Evolutionary conservation across 2,888 invertebrate genomes (phyloP).

Genomic region (Caradrina kadenii): DNA sequence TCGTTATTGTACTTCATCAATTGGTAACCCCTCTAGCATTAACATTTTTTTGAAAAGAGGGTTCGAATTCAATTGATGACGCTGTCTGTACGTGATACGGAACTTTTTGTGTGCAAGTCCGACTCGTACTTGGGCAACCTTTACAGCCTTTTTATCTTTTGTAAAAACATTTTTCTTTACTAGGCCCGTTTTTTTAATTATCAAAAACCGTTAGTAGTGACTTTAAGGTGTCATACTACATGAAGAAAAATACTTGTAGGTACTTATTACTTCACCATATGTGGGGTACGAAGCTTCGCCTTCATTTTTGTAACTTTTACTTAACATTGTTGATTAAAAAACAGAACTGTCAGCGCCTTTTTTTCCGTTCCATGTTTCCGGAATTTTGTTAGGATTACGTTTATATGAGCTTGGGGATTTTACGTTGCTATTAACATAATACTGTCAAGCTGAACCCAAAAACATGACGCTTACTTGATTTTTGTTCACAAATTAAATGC

Average conservation of each 20-base stretch:
- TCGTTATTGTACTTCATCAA: no score
- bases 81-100: no score
- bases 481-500: constrained; percentile 8
- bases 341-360: constrained; percentile 68
- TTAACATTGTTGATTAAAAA: constrained; percentile 72
- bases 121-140: no score
- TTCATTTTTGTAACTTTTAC: constrained; percentile 72
- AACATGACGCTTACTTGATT: constrained; percentile 9
- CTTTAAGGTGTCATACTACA: constrained; percentile 49
- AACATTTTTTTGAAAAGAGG: no score
- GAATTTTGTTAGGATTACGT: constrained; percentile 58
- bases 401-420: constrained; percentile 38
- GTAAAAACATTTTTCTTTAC: no score
- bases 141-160: no score
- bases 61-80: no score
- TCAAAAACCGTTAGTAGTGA: constrained; percentile 61
- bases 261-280: constrained; percentile 74
- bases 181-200: not conserved
- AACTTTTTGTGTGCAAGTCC: no score
- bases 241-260: constrained; percentile 70
- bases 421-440: constrained; percentile 42
- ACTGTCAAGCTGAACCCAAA: constrained; percentile 21
- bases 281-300: constrained; percentile 69
- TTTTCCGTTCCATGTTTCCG: constrained; percentile 43
- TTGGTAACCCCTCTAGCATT: no score